Base-by-base conservation (phyloP, 2,113 vertebrate species). In the Xenotilapia caudafasciata region DNA sequence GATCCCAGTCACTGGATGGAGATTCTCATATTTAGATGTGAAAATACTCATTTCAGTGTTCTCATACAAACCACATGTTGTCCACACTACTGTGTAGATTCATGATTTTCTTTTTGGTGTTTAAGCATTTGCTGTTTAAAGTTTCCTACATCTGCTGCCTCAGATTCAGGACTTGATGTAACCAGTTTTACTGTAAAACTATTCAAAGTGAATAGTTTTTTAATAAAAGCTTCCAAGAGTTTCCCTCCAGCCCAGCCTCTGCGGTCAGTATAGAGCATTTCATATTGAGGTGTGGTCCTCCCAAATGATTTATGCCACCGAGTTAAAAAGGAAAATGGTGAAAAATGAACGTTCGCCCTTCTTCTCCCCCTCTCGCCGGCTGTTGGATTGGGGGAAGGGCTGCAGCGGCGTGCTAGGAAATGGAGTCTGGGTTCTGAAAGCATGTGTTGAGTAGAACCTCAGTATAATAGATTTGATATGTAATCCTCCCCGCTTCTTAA, bases 241-340 rank as follows among this genome's bases (percentile, higher is more conserved):
- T 51, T 51, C n/a, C 3, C 45, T 28, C 45, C 28, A 51, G 26
- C 73, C 49, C 53, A 80, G 79, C 33, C 70, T 87, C 42, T 89
- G 81, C 9, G 83, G 65, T 80, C 58, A 51, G 79, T 75, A 73
- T 49, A 49, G 26, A 77, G 45, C 42, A 77, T 77, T 77, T 77
- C 70, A 79, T 49, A 51, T 60, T 42, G 58, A 89, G 84, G 90
- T 84, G 89, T 87, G 80, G 87, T 85, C 83, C 47, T 81, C 35
- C 58, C 51, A 77, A 56, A 86, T 88, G 82, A 92, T 79, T 87
- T 88, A 77, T 77, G 73, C 73, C 73, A 77, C 73, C 3, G 11
- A 49, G 26, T 77, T 77, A 77, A 77, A 33, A 6, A 77, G 26
- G 26, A 77, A 77, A 51, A 77, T 77, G 26, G 45, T 51, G 58